A percentile compares a stretch with the other conserved stretches of the same genome.
These are phyloP conservation scores for Sebastes iracundus DNA, from an alignment of 2,797 vertebrate genomes.

Conservation along the genomic window DNA sequence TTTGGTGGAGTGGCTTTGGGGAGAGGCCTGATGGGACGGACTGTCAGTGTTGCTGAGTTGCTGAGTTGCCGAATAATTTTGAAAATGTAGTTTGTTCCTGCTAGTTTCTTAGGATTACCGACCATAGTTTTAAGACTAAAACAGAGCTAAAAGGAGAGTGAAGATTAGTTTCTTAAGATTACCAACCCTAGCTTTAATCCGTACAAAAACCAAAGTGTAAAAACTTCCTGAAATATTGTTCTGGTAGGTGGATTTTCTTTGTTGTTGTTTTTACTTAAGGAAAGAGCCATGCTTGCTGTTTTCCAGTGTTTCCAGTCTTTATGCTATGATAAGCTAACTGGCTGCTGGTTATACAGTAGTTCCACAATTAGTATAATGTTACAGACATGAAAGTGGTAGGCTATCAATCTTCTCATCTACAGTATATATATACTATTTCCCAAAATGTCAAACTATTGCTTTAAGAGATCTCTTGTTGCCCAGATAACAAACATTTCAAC, in stretches of 20 bases:
- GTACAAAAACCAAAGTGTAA: not conserved
- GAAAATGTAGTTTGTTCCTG: too few relatives aligned
- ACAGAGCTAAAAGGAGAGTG: too few relatives aligned
- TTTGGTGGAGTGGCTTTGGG: too few relatives aligned
- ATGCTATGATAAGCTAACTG: not conserved
- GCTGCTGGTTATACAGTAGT: not conserved
- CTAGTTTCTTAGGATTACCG: too few relatives aligned
- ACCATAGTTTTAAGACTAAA: too few relatives aligned
- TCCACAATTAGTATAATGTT: not conserved
- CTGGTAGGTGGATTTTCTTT: not conserved
- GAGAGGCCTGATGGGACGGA: too few relatives aligned
- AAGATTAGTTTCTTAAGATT: too few relatives aligned
- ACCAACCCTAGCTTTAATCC: not conserved
- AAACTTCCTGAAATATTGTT: not conserved
- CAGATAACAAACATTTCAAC: conserved; percentile 1
- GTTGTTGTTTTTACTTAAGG: not conserved
- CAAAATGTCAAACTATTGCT: not conserved
- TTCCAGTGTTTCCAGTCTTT: not conserved
- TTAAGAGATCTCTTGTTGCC: not conserved
- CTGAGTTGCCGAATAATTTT: too few relatives aligned
- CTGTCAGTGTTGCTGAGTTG: too few relatives aligned
- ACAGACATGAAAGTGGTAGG: not conserved
- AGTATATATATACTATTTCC: not conserved
- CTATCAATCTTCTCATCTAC: not conserved
- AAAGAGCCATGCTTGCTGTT: not conserved